Percentiles rank a stretch among this genome's conserved stretches.
Conservation (phyloP, 2,113 vertebrate species). For the Drymodes brunneopygia region DNA sequence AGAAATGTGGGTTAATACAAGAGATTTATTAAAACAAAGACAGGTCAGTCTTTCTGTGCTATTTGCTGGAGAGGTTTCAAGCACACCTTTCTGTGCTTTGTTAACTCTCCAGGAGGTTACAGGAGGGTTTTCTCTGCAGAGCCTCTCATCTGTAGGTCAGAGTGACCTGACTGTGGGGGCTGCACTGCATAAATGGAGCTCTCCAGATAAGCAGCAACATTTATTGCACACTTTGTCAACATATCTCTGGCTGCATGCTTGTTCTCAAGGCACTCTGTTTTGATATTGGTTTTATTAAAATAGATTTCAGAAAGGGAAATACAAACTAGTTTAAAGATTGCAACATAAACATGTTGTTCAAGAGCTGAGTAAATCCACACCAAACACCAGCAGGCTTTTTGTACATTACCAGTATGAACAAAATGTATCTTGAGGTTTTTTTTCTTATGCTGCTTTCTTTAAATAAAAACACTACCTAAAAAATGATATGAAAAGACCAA, state of each 20-base stretch:
- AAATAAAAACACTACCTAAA: not conserved
- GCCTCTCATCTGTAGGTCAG: not conserved
- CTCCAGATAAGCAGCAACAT: slow-evolving; percentile 49
- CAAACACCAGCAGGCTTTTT: not conserved
- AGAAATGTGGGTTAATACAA: not conserved
- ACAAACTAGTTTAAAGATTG: slow-evolving; percentile 7
- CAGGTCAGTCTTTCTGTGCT: not conserved
- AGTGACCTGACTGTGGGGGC: not conserved
- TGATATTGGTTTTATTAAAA: slow-evolving; percentile 32
- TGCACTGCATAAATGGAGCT: slow-evolving; percentile 31
- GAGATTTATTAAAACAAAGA: not conserved
- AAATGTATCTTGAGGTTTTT: not conserved
- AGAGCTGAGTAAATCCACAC: not conserved
- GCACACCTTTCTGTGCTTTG: not conserved
- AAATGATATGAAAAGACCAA: not conserved
- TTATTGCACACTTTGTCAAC: slow-evolving; percentile 28
- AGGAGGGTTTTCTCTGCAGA: not conserved
- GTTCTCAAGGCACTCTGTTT: slow-evolving; percentile 30
- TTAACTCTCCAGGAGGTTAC: not conserved
- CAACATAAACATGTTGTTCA: not conserved
- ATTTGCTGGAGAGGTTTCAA: not conserved
- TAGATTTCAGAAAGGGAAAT: slow-evolving; percentile 1
- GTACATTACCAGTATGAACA: not conserved
- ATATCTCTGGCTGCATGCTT: not conserved
- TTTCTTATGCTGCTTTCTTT: not conserved